Evolutionary conservation across 2,888 invertebrate genomes (phyloP).

Genomic region (Rhagophthalmus giganteus): DNA sequence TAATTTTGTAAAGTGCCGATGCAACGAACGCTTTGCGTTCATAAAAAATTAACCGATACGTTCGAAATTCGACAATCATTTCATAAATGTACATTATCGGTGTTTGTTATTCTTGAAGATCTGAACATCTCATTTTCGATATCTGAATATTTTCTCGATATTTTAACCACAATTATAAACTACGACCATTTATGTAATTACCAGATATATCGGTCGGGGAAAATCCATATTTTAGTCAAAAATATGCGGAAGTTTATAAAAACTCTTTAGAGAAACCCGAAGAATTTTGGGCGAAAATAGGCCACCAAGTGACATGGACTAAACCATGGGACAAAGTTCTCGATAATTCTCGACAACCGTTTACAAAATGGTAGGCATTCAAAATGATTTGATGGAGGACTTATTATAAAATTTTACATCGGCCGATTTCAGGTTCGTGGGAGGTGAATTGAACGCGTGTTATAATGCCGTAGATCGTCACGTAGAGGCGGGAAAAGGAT

Average conservation of each 20-base stretch:
- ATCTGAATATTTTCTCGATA: too few relatives aligned
- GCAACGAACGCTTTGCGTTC: too few relatives aligned
- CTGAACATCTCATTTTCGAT: too few relatives aligned
- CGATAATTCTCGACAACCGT: slow-evolving; percentile 81
- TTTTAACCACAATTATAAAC: too few relatives aligned
- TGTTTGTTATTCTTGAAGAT: too few relatives aligned
- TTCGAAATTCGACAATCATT: too few relatives aligned
- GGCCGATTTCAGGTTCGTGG: slow-evolving; percentile 71
- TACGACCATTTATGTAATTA: too few relatives aligned
- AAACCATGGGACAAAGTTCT: slow-evolving; percentile 83
- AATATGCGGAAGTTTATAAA: slow-evolving; percentile 67
- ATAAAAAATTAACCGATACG: too few relatives aligned
- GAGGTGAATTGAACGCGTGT: slow-evolving; percentile 90
- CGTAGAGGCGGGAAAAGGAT: slow-evolving; percentile 76
- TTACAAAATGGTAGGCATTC: slow-evolving; percentile 79
- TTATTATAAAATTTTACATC: background rate
- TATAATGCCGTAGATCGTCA: slow-evolving; percentile 93
- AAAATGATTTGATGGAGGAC: too few relatives aligned
- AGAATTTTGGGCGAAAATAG: slow-evolving; percentile 86
- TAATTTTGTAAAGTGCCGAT: too few relatives aligned
- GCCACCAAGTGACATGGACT: slow-evolving; percentile 72
- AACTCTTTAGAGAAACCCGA: slow-evolving; percentile 77
- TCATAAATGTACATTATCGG: too few relatives aligned
- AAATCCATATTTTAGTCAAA: slow-evolving; percentile 52
- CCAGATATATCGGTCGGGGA: slow-evolving; percentile 9